Percentiles rank a stretch among this genome's conserved stretches.
phyloP scores from a whole-genome alignment of 2,113 vertebrate species.

The Physeter macrocephalus region DNA sequence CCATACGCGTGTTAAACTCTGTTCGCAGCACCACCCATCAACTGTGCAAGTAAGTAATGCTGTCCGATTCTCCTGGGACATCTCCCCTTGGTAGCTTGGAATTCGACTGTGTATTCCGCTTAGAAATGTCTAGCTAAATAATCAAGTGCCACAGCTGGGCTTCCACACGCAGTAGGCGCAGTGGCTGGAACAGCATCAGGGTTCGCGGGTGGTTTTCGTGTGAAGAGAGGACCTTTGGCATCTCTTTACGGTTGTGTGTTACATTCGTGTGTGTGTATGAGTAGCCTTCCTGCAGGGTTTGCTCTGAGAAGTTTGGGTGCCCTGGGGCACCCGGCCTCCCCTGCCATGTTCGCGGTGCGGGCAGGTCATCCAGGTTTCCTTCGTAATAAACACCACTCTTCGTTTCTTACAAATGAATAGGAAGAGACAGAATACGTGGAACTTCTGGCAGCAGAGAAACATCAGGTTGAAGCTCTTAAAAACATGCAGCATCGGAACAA shows the following conservation, averaged over 20 bases:
- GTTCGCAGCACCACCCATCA: background rate
- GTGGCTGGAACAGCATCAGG: background rate
- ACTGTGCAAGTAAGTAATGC: background rate
- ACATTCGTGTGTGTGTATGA: background rate
- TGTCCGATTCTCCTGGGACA: background rate
- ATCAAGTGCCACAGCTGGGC: background rate
- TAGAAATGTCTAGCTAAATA: background rate
- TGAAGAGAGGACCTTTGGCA: background rate
- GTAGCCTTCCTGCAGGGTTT: no score
- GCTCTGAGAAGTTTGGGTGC: no score
- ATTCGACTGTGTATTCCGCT: background rate
- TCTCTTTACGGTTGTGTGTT: no score
- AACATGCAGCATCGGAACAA: slow-evolving; percentile 90
- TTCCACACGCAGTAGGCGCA: rapidly evolving
- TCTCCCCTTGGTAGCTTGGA: background rate
- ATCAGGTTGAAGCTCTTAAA: slow-evolving; percentile 93
- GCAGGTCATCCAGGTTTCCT: background rate
- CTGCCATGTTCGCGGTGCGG: rapidly evolving
- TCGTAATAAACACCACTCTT: background rate
- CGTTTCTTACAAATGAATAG: slow-evolving; percentile 74
- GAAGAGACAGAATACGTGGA: slow-evolving; percentile 96
- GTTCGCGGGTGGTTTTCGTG: background rate
- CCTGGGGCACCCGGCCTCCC: background rate
- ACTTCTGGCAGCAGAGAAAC: slow-evolving; percentile 95
- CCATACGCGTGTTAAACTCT: background rate